Evolutionary conservation across 1,140 invertebrate genomes (phyloP), one percentile per base, ranked within the genome.

Genomic region (Nasonia giraulti): DNA sequence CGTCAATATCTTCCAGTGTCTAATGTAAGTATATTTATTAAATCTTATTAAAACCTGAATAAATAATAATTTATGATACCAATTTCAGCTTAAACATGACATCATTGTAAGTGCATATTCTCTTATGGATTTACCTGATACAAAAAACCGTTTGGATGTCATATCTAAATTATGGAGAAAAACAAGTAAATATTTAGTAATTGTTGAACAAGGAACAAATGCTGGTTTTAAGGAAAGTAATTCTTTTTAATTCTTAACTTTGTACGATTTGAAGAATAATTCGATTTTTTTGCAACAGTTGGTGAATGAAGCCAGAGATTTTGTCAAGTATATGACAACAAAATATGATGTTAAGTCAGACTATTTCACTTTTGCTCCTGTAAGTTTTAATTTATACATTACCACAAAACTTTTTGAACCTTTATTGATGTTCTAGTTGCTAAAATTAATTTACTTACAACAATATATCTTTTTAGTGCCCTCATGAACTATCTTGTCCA

Each of bases 91-190:
- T 7, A 93, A 94, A 88, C 98, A 97, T 90, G 96, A 97, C 91
- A 91, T 99, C 73, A 96, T 98, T 33, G 93, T 98, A 27, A 96
- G 95, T 87, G 96, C 97, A 10, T 97, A 95, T 90, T 95, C 97
- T 2, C 93, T 98, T 74, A 94, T 98, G 83, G 98, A 99, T 91
- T 90, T 98, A 78, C 95, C 96, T 8, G 94, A 94, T 84, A 91
- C 93, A 80, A 92, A 95, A 89, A 93, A 92, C 55, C 94, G 98
- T 79, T 90, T 97, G 27, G 94, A 97, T 89, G 94, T 94, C 0
- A 91, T 98, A 84, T 92, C 96, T 27, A 97, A 96, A 89, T 92
- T 98, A 20, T 99, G 98, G 98, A 95, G 95, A 68, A 98, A 97
- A 93, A 98, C 97, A 14, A 93, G 95, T 84, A 94, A 96, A 20